Evolutionary conservation across 2,888 invertebrate genomes (phyloP), one percentile per base, ranked within the genome.

Genomic region (Rhingia rostrata): DNA sequence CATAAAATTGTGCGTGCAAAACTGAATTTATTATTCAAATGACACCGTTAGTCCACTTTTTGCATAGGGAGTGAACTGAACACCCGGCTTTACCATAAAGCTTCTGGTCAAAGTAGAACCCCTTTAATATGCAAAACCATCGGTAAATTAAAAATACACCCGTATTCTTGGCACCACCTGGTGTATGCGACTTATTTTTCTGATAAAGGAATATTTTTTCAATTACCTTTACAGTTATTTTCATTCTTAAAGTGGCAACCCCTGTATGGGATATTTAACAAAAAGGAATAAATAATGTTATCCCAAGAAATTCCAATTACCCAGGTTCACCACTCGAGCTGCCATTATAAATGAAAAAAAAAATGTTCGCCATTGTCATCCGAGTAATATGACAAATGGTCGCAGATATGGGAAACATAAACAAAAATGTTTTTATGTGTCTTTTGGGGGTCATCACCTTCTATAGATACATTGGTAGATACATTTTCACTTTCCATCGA

Each of bases 401-500:
- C 9, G 7, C 30, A 10, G 30, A 47, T 39, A 54, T 33, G 22
- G 12, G 45, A 67, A 54, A 33, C 6, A 33, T 43, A 39, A 14
- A 10, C 51, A 47, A 49, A 39, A 33, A 6, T 39, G 22, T n/a
- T 37, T 22, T 56, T 22, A 47, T 56, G 10, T 6, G 6, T 9
- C 35, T 47, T 37, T 56, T 69, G 35, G 32, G 12, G 45, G 56
- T 56, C 35, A 69, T 53, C 51, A 66, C 22, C 37, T 56, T 37
- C 10, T 51, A 37, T 37, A 14, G 22, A 63, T 37, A 41, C 49
- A 51, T 51, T 64, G n/a, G 6, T 39, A 43, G 10, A 37, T 10
- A 22, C n/a, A 4, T 54, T 54, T 33, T 41, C 41, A 22, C 39
- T 47, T 69, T 56, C 30, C 14, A 45, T 0, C 35, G n/a, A 45